Evolutionary conservation across 1,140 invertebrate genomes (phyloP), one percentile per base, ranked within the genome.

Genomic region (Drosophila lowei): DNA sequence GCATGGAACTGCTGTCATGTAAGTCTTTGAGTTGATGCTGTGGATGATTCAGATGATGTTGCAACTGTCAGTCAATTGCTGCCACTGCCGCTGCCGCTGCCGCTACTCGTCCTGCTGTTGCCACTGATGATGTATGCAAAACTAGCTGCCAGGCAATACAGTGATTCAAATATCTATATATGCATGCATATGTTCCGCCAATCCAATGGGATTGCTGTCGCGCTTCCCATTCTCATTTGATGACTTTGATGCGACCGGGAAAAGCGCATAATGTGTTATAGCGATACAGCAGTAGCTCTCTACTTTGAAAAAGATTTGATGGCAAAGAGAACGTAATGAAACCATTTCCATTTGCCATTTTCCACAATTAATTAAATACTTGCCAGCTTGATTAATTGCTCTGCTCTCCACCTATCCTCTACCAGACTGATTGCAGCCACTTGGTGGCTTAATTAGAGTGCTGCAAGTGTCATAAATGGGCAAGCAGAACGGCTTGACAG

Each of bases 361-460:
- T 16, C 55, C 49, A 60, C 48, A 85, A 58, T 78, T 88, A 78
- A 86, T 86, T 78, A 88, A 86, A 88, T 86, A 78, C 59, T 77
- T 72, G 61, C 54, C 47, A 67, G 83, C 77, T 71, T 86, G 68
- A 85, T 85, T 86, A 86, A 71, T 73, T 67, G 53, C 25, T 57
- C 46, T 9, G 13, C 30, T 38, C 4, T 38, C 34, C 13, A 5
- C 30, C 7, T 3, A 41, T 16, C 54, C 3, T 34, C 30, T 34
- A 11, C 42, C 7, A 2, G 63, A 48, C 55, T 67, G 62, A 75
- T 75, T 71, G 60, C 48, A 48, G 58, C 30, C 73, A 70, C 57
- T 86, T 66, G 77, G 55, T 60, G 56, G 63, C 56, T 54, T 67
- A 86, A 80, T 86, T 86, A 80, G 72, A 61, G 74, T 41, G 34